Evolutionary conservation across 2,888 invertebrate genomes (phyloP), one percentile per base, ranked within the genome.

Genomic region (Mellilla xanthometata): DNA sequence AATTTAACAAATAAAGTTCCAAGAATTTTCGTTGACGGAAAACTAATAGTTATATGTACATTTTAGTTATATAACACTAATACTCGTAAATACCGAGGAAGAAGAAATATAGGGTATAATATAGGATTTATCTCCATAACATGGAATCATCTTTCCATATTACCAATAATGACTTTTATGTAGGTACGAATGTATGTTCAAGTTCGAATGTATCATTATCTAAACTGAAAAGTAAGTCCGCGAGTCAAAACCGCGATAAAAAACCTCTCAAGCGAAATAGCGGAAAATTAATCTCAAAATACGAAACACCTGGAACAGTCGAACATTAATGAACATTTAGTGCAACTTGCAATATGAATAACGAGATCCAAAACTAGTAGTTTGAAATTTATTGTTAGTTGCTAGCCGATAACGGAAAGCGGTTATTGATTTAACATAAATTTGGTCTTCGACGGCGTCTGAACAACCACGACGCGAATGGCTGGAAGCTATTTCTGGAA

Each of bases 321-420:
- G 30, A 54, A 50, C 39, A 46, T 47, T 43, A 50, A 38, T 24
- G 33, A 42, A 28, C 29, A 35, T 26, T 46, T 30, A 33, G 39
- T 42, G 50, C 49, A 56, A 49, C 39, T 53, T 53, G 49, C 44
- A 51, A 42, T 49, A 49, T 51, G 39, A 53, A 45, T 56, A 49
- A 56, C 44, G 49, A 49, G 51, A 34, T 38, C 49, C 47, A 13
- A 26, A 49, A 40, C 43, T 53, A 35, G 45, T 38, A 47, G 44
- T 54, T 32, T 33, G 32, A 52, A 56, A 47, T 47, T 34, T 34
- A 42, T 39, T 52, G 52, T 53, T 49, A 42, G 49, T 45, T 49
- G 47, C 38, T 15, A 44, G 46, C 45, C 36, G 32, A 41, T 47
- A 39, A 47, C 31, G 46, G 39, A 31, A 36, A 39, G 26, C 27